Base-by-base conservation (phyloP, 1,140 invertebrate genomes). In the Ruditapes philippinarum region DNA sequence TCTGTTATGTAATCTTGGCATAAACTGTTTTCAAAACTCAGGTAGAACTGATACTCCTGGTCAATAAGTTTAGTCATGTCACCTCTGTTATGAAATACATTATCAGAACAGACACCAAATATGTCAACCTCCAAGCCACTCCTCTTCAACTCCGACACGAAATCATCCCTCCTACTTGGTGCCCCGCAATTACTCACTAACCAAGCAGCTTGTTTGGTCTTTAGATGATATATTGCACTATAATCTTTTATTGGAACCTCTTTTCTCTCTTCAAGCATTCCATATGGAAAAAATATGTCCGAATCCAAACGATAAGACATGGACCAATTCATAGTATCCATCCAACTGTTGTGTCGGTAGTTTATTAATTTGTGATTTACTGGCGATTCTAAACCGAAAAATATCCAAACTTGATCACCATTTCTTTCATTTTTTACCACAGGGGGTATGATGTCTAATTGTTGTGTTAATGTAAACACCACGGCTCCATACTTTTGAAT, bases 1-100 rank as follows among this genome's bases (percentile, higher is more conserved):
- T 99, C 98, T 0, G 98, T 99, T 62, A 99, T 98, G 95, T 99
- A 99, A 95, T 99, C 98, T 73, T 97, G 97, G 95, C 99, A 99
- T 93, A 99, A 99, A 0, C 98, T 99, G 96, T 99, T 99, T 96
- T 96, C 96, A 88, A 96, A 96, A 17, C 95, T 74, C 5, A 96
- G 82, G 81, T 95, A 96, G 74, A 92, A 93, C 57, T 90, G 91
- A 80, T 93, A 91, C 9, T 74, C 19, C 11, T 74, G 25, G 65
- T 70, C 40, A 19, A 70, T 70, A 2, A 36, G 11, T 31, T 17
- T 14, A n/a, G 17, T 3, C 2, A 76, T 28, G 9, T 60, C 38
- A 54, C 40, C 45, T 5, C 33, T 78, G 36, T 78, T 25, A 28
- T 19, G 40, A 22, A 62, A 68, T 40, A 54, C 14, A 76, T 33